A percentile compares a stretch with the other conserved stretches of the same genome.
phyloP scores from a whole-genome alignment of 2,888 invertebrate species.

The Tenodera sinensis region DNA sequence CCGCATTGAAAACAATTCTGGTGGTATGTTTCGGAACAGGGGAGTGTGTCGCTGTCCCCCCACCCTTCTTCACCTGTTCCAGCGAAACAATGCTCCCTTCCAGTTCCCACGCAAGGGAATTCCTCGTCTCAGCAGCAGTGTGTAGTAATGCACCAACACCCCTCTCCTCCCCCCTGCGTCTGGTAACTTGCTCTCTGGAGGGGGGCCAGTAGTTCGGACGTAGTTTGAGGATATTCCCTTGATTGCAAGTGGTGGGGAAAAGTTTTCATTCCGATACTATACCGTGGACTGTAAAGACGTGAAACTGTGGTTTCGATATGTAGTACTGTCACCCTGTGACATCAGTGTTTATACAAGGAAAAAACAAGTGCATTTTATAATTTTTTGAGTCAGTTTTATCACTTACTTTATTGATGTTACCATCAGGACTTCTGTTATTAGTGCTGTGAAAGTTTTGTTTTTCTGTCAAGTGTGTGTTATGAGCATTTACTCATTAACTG shows the following conservation, averaged over 20 bases:
- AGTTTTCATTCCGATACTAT: background rate
- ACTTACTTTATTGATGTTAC: background rate
- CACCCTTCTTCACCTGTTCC: slow-evolving; percentile 3
- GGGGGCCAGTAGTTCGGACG: background rate
- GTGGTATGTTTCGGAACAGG: background rate
- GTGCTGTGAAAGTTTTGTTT: background rate
- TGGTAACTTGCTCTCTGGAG: slow-evolving; percentile 2
- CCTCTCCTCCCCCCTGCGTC: background rate
- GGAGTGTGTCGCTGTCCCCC: background rate
- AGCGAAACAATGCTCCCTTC: slow-evolving; percentile 1
- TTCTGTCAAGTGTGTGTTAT: background rate
- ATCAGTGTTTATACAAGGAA: background rate
- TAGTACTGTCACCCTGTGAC: background rate
- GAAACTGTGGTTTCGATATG: background rate
- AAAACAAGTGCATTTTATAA: background rate
- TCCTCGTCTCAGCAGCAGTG: background rate
- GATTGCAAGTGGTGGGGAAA: background rate
- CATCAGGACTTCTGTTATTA: background rate
- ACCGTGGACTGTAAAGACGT: background rate
- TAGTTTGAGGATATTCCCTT: background rate
- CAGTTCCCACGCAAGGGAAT: background rate
- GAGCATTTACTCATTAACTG: background rate
- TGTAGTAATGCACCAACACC: slow-evolving; percentile 7
- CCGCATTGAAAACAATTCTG: background rate
- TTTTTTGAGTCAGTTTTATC: background rate